Base-by-base conservation (phyloP, 2,888 invertebrate species). In the Caenorhabditis auriculariae region DNA sequence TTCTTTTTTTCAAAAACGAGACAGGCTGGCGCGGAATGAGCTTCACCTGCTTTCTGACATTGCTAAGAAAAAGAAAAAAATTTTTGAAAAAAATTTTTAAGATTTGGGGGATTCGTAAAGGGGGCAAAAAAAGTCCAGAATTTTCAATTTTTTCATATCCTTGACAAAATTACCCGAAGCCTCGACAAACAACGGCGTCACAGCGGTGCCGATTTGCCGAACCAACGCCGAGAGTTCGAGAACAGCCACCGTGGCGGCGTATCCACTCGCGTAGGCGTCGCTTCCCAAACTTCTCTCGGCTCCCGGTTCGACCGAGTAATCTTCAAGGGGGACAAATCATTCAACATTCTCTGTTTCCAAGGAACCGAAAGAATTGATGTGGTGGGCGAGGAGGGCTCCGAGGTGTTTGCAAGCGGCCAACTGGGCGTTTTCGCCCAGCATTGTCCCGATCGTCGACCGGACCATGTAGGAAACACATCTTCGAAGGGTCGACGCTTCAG, bases 351-450 rank as follows among this genome's bases (percentile, higher is more conserved):
- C n/a, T 12, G n/a, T 32, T 32, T 32, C 9, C n/a, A 32, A 47
- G 60, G 6, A 27, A 65, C 86, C 86, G 66, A 93, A 91, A 4
- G 90, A 89, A 84, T 91, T 92, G 91, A 94, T 93, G 84, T 94
- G 93, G 79, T 92, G 91, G 39, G 90, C 88, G 26, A 96, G 89
- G 52, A 94, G 89, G 70, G 90, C 89, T 66, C 92, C 89, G 51
- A 98, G 89, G 84, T 95, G 93, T 81, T 93, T 91, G 81, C 92
- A 91, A 0, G 95, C 95, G 19, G 83, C 82, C 28, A 91, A 89
- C 83, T 98, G 98, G 7, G 95, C 93, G 77, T 94, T 94, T 84
- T 98, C 98, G 0, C 94, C 91, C 23, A 98, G 86, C 88, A 96
- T 89, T 82, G 91, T 90, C 0, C 96, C 66, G 12, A 66, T 17